Base-by-base conservation (phyloP, 2,888 invertebrate genomes). In the Brachyptera putata region DNA sequence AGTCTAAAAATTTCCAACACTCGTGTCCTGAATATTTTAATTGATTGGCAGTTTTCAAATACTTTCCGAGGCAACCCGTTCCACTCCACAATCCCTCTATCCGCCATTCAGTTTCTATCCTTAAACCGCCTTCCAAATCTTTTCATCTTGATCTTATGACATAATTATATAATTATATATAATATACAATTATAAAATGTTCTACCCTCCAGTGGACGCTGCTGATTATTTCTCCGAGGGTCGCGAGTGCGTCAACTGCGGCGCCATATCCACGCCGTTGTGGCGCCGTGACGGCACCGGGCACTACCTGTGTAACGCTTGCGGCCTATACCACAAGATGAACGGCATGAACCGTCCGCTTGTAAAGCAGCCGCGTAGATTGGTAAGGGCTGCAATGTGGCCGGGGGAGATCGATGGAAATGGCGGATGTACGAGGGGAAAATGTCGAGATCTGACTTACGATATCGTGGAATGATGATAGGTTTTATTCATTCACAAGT, bases 281-380 rank as follows among this genome's bases (percentile, higher is more conserved):
- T 98, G 98, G 99, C 86, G 98, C 68, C 86, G 99, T 75, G 98
- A 99, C 83, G 95, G 95, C 76, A 95, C 95, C 71, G 98, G 98
- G 67, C 96, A 98, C 81, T 98, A 97, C 80, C 86, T 98, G 71
- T 99, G 99, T 86, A 99, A 99, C 83, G 98, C 98, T 67, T 99
- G 99, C 80, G 98, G 98, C 71, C 90, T 99, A 69, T 98, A 98
- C 83, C 89, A 89, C 80, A 94, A 93, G 83, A 91, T 94, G 91
- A 95, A 95, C 78, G 93, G 94, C 74, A 88, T 91, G 82, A 92
- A 92, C 80, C 84, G 94, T 72, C 94, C 95, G 62, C 82, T 94
- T 72, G 89, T 91, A 72, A 92, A 91, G 81, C 93, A 91, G 76
- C 89, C 92, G 74, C 85, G 93, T 78, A 84, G 94, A 81, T 83